Evolutionary conservation across 2,888 invertebrate genomes (phyloP).

Genomic region (Lasiommata megera): DNA sequence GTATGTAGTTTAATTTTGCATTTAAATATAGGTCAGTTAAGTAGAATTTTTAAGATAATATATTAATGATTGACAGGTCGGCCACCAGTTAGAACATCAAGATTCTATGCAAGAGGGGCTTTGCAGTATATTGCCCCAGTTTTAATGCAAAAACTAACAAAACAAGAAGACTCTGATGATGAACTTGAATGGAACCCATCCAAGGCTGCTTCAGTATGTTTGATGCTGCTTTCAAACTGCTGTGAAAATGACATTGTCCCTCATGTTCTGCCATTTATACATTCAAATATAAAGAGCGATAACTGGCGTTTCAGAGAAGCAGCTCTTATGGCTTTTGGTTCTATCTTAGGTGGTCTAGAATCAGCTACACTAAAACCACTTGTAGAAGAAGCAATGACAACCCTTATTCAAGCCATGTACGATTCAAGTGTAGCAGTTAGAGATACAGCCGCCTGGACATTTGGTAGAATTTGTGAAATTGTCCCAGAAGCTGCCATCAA

Average conservation of each 20-base stretch:
- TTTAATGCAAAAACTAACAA: conserved; percentile 95
- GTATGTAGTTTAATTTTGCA: conserved; percentile 39
- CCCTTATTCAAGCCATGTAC: conserved; percentile 96
- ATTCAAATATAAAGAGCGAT: conserved; percentile 94
- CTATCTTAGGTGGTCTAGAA: conserved; percentile 95
- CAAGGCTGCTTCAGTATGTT: conserved; percentile 99
- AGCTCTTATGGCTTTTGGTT: conserved; percentile 99
- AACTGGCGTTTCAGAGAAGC: conserved; percentile 98
- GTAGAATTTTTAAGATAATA: background rate
- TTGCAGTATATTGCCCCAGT: conserved; percentile 97
- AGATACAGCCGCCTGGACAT: conserved; percentile 99
- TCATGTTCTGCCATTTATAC: conserved; percentile 97
- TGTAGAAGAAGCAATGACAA: conserved; percentile 98
- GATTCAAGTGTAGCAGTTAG: conserved; percentile 96
- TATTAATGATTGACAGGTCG: conserved; percentile 80
- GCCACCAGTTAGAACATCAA: conserved; percentile 95
- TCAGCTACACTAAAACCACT: conserved; percentile 92
- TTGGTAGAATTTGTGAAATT: conserved; percentile 98
- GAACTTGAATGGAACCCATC: conserved; percentile 99
- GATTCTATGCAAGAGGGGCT: conserved; percentile 99
- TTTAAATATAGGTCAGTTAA: background rate
- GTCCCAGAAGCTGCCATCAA: conserved; percentile 97
- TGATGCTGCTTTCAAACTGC: conserved; percentile 98
- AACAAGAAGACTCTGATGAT: conserved; percentile 98
- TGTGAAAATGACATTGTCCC: conserved; percentile 99